Base-by-base conservation (phyloP, 2,113 vertebrate genomes). In the Lagopus leucura region DNA sequence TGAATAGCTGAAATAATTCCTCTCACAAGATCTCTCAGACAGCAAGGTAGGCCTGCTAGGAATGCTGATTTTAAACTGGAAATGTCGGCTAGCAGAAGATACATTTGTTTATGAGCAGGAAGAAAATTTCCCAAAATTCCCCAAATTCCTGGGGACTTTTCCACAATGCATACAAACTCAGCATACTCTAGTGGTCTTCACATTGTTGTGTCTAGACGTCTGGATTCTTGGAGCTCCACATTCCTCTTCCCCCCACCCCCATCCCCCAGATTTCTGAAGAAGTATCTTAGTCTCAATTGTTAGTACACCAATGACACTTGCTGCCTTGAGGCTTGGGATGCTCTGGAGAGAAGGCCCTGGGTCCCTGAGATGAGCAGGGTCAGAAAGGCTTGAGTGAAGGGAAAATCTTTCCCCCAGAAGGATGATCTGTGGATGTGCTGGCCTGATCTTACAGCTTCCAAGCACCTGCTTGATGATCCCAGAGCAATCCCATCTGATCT, bases 1-100 rank as follows among this genome's bases (percentile, higher is more conserved):
- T 82, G 43, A 72, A 25, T 52, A 78, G 34, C 27, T 91, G 78
- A 45, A 93, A 11, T 81, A 89, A 75, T 69, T 88, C 50, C 13
- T 58, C 15, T 86, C 47, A 43, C 3, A 5, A 71, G 32, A 57
- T 45, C 11, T 73, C 11, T 73, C 2, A 4, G 34, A 30, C 24
- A 36, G 30, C 22, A 28, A 78, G 36, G 76, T 13, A 60, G 10
- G 8, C 15, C 66, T 63, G 13, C 24, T 67, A 48, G 36, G 54
- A 92, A 76, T 84, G 43, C 21, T 58, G 45, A 13, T 63, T 70
- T 72, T 73, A 65, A 84, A 81, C 3, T 64, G 73, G 47, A 82
- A 90, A 82, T 24, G 32, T 6, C 18, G 48, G 54, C 7, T 73
- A 64, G 32, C n/a, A 38, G 14, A 21, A 90, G 40, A 76, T 91